Percentiles rank a stretch among this genome's conserved stretches.
phyloP scores from a whole-genome alignment of 2,888 invertebrate species.

The Ceramica pisi region DNA sequence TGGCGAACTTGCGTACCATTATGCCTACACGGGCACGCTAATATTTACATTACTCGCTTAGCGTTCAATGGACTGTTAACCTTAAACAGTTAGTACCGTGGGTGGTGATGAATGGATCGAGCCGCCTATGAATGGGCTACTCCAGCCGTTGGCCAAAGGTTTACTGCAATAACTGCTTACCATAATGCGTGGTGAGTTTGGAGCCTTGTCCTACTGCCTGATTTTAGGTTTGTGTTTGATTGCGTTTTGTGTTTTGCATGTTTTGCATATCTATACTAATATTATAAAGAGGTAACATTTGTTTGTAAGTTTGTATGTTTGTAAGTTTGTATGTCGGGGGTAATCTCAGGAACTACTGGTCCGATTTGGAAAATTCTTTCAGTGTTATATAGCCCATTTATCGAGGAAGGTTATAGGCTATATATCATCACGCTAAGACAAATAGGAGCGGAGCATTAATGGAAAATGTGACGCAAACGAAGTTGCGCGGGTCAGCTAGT shows the following conservation, averaged over 20 bases:
- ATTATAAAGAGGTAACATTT: too few relatives aligned
- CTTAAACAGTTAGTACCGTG: conserved; percentile 39
- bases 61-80: conserved; percentile 28
- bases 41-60: conserved; percentile 37
- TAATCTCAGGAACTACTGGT: too few relatives aligned
- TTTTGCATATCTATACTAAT: too few relatives aligned
- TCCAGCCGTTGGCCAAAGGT: conserved; percentile 37
- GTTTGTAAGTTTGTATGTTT: too few relatives aligned
- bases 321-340: too few relatives aligned
- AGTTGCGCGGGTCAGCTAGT: too few relatives aligned
- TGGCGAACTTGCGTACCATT: not conserved
- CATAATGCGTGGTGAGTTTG: conserved; percentile 64
- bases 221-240: conserved; percentile 37
- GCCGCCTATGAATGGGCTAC: conserved; percentile 55
- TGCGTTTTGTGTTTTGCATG: conserved; percentile 37
- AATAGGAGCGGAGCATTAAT: too few relatives aligned
- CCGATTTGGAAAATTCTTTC: too few relatives aligned
- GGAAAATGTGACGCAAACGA: too few relatives aligned
- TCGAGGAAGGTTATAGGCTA: too few relatives aligned
- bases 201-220: conserved; percentile 61
- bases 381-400: too few relatives aligned
- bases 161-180: conserved; percentile 47
- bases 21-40: not conserved
- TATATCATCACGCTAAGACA: too few relatives aligned
- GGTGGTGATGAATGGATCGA: conserved; percentile 64